These are phyloP conservation scores for Chrysodeixis includens DNA, from an alignment of 2,888 invertebrate species.

Conservation along the genomic window DNA sequence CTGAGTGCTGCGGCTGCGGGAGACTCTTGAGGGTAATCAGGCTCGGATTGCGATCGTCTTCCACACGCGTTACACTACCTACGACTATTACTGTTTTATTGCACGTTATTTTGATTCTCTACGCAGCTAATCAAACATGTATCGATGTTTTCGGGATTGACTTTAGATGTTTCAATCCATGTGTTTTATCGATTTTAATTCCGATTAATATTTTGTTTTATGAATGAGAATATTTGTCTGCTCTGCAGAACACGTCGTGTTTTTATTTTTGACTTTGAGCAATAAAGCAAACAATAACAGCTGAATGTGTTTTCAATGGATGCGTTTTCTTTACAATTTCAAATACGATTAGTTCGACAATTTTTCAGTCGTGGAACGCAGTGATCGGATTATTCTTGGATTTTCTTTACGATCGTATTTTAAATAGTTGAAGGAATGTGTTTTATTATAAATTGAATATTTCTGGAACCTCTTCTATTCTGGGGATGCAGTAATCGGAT, in stretches of 20 bases:
- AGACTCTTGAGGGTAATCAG: conserved; percentile 44
- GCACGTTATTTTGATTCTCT: conserved; percentile 43
- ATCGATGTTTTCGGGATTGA: conserved; percentile 33
- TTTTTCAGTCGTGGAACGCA: not conserved
- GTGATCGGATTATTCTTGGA: not conserved
- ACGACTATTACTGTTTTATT: conserved; percentile 42
- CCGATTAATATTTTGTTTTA: not conserved
- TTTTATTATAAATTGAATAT: conserved; percentile 25
- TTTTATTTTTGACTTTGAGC: not conserved
- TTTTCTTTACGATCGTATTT: not conserved
- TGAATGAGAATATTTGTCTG: not conserved
- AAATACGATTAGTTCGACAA: not conserved
- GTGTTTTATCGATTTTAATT: not conserved
- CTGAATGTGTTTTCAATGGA: not conserved
- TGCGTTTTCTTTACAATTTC: not conserved
- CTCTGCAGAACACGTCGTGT: not conserved
- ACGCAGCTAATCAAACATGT: conserved; percentile 29
- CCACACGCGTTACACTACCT: conserved; percentile 25
- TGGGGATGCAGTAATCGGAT: conserved; percentile 18
- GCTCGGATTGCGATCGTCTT: conserved; percentile 40
- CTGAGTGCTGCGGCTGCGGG: conserved; percentile 45
- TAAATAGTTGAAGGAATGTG: not conserved
- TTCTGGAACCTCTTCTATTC: conserved; percentile 35
- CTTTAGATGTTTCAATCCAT: conserved; percentile 17
- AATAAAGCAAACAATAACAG: not conserved